A percentile compares a stretch with the other conserved stretches of the same genome.
These are phyloP conservation scores for Amazona vittata DNA, from an alignment of 2,113 vertebrate species.

Conservation along the genomic window DNA sequence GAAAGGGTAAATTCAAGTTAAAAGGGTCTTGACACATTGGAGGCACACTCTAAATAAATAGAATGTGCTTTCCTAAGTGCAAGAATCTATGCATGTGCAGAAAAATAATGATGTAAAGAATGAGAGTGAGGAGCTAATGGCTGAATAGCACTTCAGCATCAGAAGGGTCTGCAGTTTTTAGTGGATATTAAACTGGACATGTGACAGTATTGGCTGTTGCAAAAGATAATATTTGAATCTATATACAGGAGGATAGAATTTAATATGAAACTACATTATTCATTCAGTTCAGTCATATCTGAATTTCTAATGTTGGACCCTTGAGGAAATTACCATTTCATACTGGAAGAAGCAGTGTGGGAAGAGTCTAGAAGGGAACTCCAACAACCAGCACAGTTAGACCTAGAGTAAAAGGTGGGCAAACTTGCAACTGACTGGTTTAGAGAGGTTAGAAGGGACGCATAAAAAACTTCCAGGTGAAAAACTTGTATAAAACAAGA, in stretches of 20 bases:
- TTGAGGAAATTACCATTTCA: neutral
- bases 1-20: neutral
- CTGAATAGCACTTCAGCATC: neutral
- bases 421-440: neutral
- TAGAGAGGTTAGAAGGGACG: neutral
- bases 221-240: neutral
- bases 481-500: neutral
- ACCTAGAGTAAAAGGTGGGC: neutral
- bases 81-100: neutral
- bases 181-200: neutral
- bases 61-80: neutral
- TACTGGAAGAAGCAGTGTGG: neutral
- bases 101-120: neutral
- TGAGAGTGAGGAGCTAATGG: neutral
- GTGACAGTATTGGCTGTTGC: neutral
- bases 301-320: neutral
- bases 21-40: neutral
- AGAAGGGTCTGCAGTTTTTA: neutral
- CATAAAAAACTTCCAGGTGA: neutral
- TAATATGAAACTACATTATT: neutral
- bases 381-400: neutral
- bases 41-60: neutral
- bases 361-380: neutral
- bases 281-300: neutral
- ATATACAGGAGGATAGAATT: neutral